Base-by-base conservation (phyloP, 2,797 vertebrate genomes). In the Poecilia picta region DNA sequence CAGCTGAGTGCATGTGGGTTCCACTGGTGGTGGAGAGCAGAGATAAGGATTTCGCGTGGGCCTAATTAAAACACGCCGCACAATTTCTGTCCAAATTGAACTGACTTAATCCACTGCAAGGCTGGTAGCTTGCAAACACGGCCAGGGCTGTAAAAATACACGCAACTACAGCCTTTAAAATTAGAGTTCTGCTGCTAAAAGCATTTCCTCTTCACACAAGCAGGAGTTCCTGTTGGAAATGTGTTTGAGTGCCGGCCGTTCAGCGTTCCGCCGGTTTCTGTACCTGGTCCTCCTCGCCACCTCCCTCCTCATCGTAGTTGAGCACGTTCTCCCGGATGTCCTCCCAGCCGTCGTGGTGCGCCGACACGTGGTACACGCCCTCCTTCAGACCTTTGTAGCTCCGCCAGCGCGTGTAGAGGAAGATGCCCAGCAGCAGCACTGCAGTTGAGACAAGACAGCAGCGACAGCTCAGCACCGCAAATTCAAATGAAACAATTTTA, bases 221-320 rank as follows among this genome's bases (percentile, higher is more conserved):
- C 46, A 31, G 39, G 20, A 39, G 10, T 23, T 23, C 18, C 6
- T 39, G 62, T 36, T 66, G 4, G 18, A 36, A 39, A 5, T 68
- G 36, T 41, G 64, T 15, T 23, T 68, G 36, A 36, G 57, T 31
- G 23, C 31, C 2, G 49, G 20, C 20, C 2, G 1, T 23, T 51
- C 72, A 47, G 33, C 31, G 46, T 62, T 51, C 73, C 2, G 76
- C 8, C 18, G 36, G 25, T 55, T 16, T 7, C 5, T 0, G 68
- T 88, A 98, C 97, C 95, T 97, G 97, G 73, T 98, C 97, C 82
- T 97, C 96, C 86, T 97, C 97, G 12, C 97, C 97, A 0, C 97
- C 97, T 25, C 97, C 97, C 93, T 98, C 97, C 93, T 98, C 97
- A 0, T 96, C 96, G 5, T 97, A 98, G 94, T 97, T 97, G 81